Percentiles rank a stretch among this genome's conserved stretches.
Evolutionary conservation across 2,888 invertebrate species (phyloP).

Genomic region (Drosophila flavopinicola): DNA sequence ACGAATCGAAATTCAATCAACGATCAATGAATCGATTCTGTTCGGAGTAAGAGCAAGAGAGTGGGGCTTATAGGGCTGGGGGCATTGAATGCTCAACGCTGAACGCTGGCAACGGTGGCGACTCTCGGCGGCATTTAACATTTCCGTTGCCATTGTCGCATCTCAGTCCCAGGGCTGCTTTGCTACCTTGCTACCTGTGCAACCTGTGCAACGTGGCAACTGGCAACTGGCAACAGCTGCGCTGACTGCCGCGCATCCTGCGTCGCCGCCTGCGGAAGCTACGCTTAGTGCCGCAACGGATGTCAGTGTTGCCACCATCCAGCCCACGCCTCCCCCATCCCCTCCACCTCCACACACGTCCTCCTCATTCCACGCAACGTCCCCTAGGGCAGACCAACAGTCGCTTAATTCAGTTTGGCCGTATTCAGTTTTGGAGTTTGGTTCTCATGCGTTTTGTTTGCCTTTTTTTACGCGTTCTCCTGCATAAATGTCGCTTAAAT

Average conservation of each 20-base stretch:
- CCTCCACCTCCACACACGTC: background rate
- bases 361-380: background rate
- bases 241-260: conserved; percentile 47
- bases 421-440: conserved; percentile 40
- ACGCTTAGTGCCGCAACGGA: conserved; percentile 66
- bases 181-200: no score
- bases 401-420: conserved; percentile 69
- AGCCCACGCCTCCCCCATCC: conserved; percentile 3
- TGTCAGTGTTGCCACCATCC: conserved; percentile 59
- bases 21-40: conserved; percentile 73
- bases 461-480: conserved; percentile 38
- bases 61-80: conserved; percentile 24
- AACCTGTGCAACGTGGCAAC: conserved; percentile 44
- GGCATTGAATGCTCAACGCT: conserved; percentile 12
- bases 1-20: conserved; percentile 78
- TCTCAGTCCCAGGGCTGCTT: conserved; percentile 38
- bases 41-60: conserved; percentile 1
- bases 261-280: conserved; percentile 65
- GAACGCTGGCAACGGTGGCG: conserved; percentile 6
- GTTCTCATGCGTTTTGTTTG: conserved; percentile 52
- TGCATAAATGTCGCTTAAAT: conserved; percentile 75
- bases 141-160: conserved; percentile 72
- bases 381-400: conserved; percentile 1
- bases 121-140: conserved; percentile 72
- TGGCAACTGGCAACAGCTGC: conserved; percentile 42